Base-by-base conservation (phyloP, 2,797 vertebrate genomes). In the Anguilla pacifica region DNA sequence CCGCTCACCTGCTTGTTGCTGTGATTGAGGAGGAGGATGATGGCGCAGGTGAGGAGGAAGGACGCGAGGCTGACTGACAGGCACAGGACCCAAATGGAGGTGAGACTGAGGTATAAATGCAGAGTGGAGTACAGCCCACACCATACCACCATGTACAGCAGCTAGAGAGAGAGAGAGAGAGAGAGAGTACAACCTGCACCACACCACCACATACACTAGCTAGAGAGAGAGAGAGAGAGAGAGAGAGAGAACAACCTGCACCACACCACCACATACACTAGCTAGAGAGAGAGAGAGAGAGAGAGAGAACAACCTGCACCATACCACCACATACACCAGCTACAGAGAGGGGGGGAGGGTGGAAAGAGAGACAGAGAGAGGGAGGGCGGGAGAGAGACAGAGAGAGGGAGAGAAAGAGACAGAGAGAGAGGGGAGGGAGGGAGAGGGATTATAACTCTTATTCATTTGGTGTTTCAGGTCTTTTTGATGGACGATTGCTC, bases 281-380 rank as follows among this genome's bases (percentile, higher is more conserved):
- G 31, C 31, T 31, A 31, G 31, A 31, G 31, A 31, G 31, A 31
- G 31, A 31, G 31, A 31, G 31, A 31, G 31, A 31, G 31, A 31
- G 31, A 31, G 31, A 31, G 31, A 31, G 31, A 31, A 97, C 11
- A 93, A 59, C 0, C 93, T 95, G 15, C 95, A 96, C 96, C 96
- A 97, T 79, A 96, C 31, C 77, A 96, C 96, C 86, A 95, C 6
- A 49, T 97, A 97, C 88, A 97, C 82, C 85, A 96, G 82, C 96
- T 97, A 91, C 79, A 81, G 86, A 53, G 77, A 3, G 31, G 83
- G 81, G 6, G 28, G 61, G 82, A 25, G 6, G 25, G 49, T n/a
- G 55, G 0, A 89, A 82, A 43, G 72, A 82, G 43, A 85, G 28
- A 86, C 28, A 2, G 6, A 74, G 13, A 15, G 6, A 70, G 51